phyloP scores from a whole-genome alignment of 2,113 vertebrate genomes.

The Epinephelus fuscoguttatus region DNA sequence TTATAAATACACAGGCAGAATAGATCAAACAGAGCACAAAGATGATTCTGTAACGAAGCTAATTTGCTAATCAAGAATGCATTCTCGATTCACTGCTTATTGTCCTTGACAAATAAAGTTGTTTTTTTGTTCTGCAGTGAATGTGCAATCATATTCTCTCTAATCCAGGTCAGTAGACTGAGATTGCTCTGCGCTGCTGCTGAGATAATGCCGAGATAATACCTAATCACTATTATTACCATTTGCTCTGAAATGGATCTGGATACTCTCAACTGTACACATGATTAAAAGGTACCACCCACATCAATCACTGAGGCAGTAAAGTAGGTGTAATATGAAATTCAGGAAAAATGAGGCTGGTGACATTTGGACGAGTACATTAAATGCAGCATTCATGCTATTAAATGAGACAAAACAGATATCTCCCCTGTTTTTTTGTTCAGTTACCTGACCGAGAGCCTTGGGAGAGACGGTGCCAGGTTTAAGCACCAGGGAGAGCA shows the following conservation, averaged over 20 bases:
- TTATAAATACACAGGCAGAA: conserved; percentile 61
- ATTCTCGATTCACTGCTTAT: conserved; percentile 48
- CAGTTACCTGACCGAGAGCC: conserved; percentile 25
- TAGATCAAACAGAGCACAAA: conserved; percentile 68
- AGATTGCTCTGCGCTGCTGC: conserved; percentile 36
- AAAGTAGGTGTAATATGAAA: conserved; percentile 12
- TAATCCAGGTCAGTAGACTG: conserved; percentile 74
- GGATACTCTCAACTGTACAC: conserved; percentile 7
- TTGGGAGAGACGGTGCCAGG: conserved; percentile 10
- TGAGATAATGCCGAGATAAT: conserved; percentile 31
- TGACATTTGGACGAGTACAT: conserved; percentile 27
- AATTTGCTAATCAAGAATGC: conserved; percentile 62
- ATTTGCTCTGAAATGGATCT: conserved; percentile 31
- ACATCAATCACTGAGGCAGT: conserved; percentile 26
- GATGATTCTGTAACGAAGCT: conserved; percentile 65
- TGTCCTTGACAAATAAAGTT: conserved; percentile 57
- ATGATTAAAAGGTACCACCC: conserved; percentile 26
- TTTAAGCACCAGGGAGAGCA: conserved; percentile 22
- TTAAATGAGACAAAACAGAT: conserved; percentile 1
- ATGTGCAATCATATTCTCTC: conserved; percentile 56
- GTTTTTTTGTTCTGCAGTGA: conserved; percentile 35
- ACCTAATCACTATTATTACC: conserved; percentile 47
- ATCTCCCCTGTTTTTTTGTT: conserved; percentile 4
- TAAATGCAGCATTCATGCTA: not conserved
- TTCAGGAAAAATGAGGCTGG: not conserved